Evolutionary conservation across 2,888 invertebrate species (phyloP).

Genomic region (Heterodera filipjevi): DNA sequence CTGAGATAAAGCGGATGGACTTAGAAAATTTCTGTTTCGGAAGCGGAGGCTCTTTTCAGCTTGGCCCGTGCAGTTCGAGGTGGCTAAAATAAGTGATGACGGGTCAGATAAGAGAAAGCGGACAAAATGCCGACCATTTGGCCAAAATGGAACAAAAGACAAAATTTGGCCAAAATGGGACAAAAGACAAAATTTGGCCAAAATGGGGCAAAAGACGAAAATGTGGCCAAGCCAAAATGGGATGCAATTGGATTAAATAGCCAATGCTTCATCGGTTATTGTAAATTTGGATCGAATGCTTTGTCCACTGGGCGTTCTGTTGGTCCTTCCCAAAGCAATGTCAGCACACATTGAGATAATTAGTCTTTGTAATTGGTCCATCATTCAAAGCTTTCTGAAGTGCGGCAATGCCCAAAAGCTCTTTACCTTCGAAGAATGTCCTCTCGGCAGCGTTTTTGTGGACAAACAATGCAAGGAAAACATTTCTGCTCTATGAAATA

Average conservation of each 20-base stretch:
- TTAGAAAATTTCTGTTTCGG: slow-evolving; percentile 32
- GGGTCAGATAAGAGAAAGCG: not conserved
- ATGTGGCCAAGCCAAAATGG: not conserved
- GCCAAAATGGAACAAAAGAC: too few relatives aligned
- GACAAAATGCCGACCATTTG: too few relatives aligned
- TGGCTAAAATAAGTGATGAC: not conserved
- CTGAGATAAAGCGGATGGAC: slow-evolving; percentile 18
- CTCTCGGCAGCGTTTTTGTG: slow-evolving; percentile 30
- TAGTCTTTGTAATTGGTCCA: not conserved
- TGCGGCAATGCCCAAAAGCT: slow-evolving; percentile 24
- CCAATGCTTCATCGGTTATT: too few relatives aligned
- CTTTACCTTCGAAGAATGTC: slow-evolving; percentile 32
- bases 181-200: too few relatives aligned
- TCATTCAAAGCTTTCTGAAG: slow-evolving; percentile 19
- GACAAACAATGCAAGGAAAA: slow-evolving; percentile 24
- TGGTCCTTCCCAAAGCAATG: too few relatives aligned
- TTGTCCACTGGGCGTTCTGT: not conserved
- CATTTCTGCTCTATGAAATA: not conserved
- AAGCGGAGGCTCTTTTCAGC: slow-evolving; percentile 14
- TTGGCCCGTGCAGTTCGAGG: slow-evolving; percentile 26
- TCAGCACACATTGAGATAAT: too few relatives aligned
- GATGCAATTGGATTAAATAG: not conserved
- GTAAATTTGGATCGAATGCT: not conserved
- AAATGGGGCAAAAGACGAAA: too few relatives aligned
- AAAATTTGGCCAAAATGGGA: too few relatives aligned